Evolutionary conservation across 2,113 vertebrate genomes (phyloP), one percentile per base, ranked within the genome.

Genomic region (Tricholaema leucomelas): DNA sequence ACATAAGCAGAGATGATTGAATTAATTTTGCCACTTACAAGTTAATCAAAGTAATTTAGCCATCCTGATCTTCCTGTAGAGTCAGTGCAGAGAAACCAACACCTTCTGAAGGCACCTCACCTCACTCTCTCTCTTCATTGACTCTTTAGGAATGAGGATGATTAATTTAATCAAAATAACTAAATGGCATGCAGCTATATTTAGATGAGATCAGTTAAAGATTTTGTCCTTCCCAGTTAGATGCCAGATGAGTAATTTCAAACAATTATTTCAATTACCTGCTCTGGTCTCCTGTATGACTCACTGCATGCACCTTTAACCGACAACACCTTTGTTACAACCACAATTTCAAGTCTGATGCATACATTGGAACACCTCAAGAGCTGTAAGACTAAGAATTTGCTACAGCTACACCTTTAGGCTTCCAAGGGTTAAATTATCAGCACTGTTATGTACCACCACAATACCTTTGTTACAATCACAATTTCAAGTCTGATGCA

Each of bases 111-210:
- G 71, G 50, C 50, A 63, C 15, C 33, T 82, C 25, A 40, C 85
- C 67, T 75, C 67, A 17, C 42, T 54, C 2, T 60, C n/a, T 87
- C 12, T 20, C 35, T 81, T n/a, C 59, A 31, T 18, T 59, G 66
- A 50, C 74, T 81, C 74, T 58, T 72, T 15, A 85, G 50, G 84
- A 87, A 93, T 88, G 66, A 84, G 35, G 40, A 69, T 72, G 54
- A 87, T 44, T 75, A 69, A 87, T 78, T 91, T 46, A 88, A 81
- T 87, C 35, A 48, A 65, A 44, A 76, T 82, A 94, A 80, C 64
- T 54, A 58, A 82, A 94, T 82, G 73, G n/a, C 59, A 87, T 4
- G 12, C 38, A 65, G 63, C 35, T 73, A 85, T 76, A 80, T 87
- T 82, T 70, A 65, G 71, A 71, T 27, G 25, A 88, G 40, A 85